Percentiles rank a stretch among this genome's conserved stretches.
Conservation (phyloP, 2,888 invertebrate species). For the Chloromyia formosa region DNA sequence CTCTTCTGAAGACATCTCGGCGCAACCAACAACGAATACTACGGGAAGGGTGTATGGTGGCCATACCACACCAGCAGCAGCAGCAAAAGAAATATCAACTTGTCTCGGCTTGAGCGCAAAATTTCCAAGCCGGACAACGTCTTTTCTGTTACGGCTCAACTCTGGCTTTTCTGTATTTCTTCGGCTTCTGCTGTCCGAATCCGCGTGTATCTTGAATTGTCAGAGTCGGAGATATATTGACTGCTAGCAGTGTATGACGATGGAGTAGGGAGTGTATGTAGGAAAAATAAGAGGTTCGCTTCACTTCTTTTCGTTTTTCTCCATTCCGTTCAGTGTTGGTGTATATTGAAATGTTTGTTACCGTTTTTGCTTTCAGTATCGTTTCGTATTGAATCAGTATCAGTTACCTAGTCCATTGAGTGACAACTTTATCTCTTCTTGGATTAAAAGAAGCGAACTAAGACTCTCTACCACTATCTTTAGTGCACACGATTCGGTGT, state of each 20-base stretch:
- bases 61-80: slow-evolving; percentile 1
- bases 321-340: slow-evolving; percentile 26
- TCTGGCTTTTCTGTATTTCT: slow-evolving; percentile 14
- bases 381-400: slow-evolving; percentile 60
- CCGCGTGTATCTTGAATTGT: slow-evolving; percentile 29
- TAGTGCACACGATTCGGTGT: not conserved
- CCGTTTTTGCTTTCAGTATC: slow-evolving; percentile 57
- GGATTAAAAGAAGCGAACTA: slow-evolving; percentile 45
- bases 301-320: not conserved
- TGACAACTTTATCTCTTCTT: slow-evolving; percentile 55
- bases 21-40: no score
- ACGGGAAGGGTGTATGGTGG: not conserved
- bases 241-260: not conserved
- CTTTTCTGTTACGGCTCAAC: slow-evolving; percentile 44
- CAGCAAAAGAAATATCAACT: not conserved
- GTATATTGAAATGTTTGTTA: slow-evolving; percentile 50
- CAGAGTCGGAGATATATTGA: slow-evolving; percentile 30
- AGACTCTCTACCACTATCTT: not conserved
- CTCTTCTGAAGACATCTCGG: slow-evolving; percentile 6
- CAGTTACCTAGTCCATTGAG: slow-evolving; percentile 63
- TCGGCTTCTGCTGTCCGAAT: slow-evolving; percentile 37
- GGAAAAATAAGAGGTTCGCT: slow-evolving; percentile 27
- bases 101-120: slow-evolving; percentile 44
- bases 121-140: slow-evolving; percentile 47
- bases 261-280: slow-evolving; percentile 37